These are phyloP conservation scores for Aleadryas rufinucha DNA, from an alignment of 2,113 vertebrate genomes.

Conservation along the genomic window DNA sequence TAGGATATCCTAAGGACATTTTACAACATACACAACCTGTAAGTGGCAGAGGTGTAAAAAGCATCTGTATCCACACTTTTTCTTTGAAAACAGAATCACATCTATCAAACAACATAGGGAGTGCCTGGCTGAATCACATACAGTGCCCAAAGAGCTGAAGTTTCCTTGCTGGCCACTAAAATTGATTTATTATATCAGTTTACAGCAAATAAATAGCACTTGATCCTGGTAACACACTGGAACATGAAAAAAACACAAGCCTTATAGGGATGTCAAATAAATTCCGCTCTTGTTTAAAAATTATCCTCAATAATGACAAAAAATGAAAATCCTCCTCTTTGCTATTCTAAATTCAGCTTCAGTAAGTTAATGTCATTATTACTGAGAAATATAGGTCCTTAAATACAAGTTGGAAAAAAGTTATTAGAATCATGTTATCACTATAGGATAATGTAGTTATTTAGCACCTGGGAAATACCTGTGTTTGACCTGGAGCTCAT, in stretches of 20 bases:
- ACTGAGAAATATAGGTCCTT: not conserved
- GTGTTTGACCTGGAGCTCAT: not conserved
- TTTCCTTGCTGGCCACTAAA: not conserved
- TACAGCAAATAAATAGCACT: not conserved
- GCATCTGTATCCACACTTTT: not conserved
- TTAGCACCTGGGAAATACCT: not conserved
- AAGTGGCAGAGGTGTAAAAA: not conserved
- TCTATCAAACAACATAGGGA: not conserved
- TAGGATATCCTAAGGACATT: not conserved
- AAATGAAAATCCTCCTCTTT: not conserved
- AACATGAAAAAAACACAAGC: not conserved
- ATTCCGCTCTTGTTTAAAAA: not conserved
- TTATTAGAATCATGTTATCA: not conserved
- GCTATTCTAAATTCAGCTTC: not conserved
- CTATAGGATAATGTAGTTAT: not conserved
- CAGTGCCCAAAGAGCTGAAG: not conserved
- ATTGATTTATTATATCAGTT: not conserved
- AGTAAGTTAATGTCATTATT: not conserved
- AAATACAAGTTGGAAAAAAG: not conserved
- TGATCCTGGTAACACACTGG: not conserved
- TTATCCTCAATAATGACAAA: not conserved
- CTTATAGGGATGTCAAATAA: not conserved
- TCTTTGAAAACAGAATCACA: constrained; percentile 6
- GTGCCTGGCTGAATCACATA: not conserved
- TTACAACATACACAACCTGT: not conserved